These are phyloP conservation scores for Heliconius sara DNA, from an alignment of 2,888 invertebrate genomes.

Conservation along the genomic window DNA sequence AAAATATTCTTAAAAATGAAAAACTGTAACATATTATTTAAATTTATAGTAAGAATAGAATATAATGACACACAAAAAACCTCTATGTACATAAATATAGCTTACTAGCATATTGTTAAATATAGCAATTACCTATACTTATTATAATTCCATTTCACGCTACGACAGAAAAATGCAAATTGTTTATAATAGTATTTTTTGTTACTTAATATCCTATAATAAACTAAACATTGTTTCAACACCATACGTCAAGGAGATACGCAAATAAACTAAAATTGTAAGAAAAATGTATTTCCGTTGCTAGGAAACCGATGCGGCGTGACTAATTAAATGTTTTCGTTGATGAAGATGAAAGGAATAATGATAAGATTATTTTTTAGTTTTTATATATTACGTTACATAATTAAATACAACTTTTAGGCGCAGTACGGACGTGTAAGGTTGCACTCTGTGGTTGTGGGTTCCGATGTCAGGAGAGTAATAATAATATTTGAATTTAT, in stretches of 20 bases:
- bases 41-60: too few relatives aligned
- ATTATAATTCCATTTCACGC: neutral
- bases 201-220: conserved; percentile 5
- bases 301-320: conserved; percentile 20
- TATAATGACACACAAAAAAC: too few relatives aligned
- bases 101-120: neutral
- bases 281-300: conserved; percentile 32
- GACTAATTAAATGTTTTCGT: conserved; percentile 30
- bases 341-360: conserved; percentile 6
- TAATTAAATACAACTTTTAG: neutral
- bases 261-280: conserved; percentile 26
- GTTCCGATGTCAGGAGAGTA: neutral
- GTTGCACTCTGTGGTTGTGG: neutral
- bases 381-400: neutral
- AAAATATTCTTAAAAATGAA: too few relatives aligned
- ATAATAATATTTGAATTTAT: neutral
- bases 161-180: neutral
- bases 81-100: too few relatives aligned
- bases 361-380: neutral
- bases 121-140: neutral
- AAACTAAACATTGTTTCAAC: conserved; percentile 18
- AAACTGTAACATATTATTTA: too few relatives aligned
- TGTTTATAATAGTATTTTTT: neutral
- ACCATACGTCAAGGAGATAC: conserved; percentile 15
- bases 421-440: neutral